Evolutionary conservation across 2,888 invertebrate species (phyloP), one percentile per base, ranked within the genome.

Genomic region (Stictocephala bisonia): DNA sequence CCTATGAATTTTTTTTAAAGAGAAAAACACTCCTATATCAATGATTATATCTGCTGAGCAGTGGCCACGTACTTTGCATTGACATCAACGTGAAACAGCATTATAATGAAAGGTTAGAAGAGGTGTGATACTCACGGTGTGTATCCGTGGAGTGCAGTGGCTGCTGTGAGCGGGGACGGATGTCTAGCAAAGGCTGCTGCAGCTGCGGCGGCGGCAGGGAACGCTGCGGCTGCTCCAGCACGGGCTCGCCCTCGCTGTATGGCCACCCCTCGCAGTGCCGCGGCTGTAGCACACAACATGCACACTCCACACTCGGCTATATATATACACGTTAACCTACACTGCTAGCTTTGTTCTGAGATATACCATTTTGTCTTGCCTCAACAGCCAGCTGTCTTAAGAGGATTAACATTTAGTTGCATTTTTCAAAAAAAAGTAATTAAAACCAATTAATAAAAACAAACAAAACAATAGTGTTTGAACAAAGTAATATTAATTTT

Each of bases 111-210:
- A n/a, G n/a, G n/a, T n/a, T n/a, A n/a, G n/a, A n/a, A n/a, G n/a
- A n/a, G n/a, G 44, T n/a, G 4, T 7, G 44, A 64, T 90, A 93
- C 93, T 93, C 91, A 93, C 94, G 93, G 94, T 85, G 95, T 91
- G 87, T 94, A 95, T 83, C 95, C 94, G 88, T 94, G 94, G 86
- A 93, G 87, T 84, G 87, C 89, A 83, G 91, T 90, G 80, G 91
- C 89, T 77, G 90, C 89, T 78, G 85, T 85, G 81, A 91, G 84
- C 44, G 90, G 90, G 76, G 89, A 87, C 53, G 90, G 90, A 82
- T 90, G 90, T 81, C 90, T 89, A 77, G 90, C 86, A 78, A 87
- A 86, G 76, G 90, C 90, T 73, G 90, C 90, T 80, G 91, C 90
- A 78, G 91, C 92, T 80, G 93, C 92, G 83, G 91, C 91, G 79